Base-by-base conservation (phyloP, 1,140 invertebrate genomes). In the Steinernema khuongi region DNA sequence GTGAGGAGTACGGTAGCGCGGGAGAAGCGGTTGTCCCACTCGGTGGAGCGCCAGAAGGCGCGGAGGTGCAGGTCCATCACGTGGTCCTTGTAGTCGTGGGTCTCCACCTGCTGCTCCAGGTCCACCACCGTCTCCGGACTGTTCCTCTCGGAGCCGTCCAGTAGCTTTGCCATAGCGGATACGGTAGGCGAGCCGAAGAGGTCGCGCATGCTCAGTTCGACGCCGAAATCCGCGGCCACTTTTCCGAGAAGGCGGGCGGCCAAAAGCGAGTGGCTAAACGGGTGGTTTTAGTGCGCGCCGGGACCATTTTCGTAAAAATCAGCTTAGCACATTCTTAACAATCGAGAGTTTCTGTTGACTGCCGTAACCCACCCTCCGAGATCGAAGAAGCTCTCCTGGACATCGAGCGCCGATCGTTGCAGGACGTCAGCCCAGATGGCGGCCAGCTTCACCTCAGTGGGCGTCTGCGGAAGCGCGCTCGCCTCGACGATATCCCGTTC, bases 381-480 rank as follows among this genome's bases (percentile, higher is more conserved):
- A 78, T 88, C 87, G 80, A 88, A 88, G 79, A 88, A 88, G 68
- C 86, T 87, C 74, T 88, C 87, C 44, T 87, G 84, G 44, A 87
- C 85, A 75, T 88, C 87, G n/a, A 87, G 73, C 29, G 84, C 83
- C 36, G 81, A 82, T 28, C 86, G 77, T 33, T 85, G 79, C 0
- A 87, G 73, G 0, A 81, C 41, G 50, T 86, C 80, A 1, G 77
- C 75, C 87, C 87, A 88, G 36, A 88, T 81, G n/a, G 72, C 71
- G 0, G 84, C 85, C 31, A 88, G 76, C 22, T 81, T 76, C 30
- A 83, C 80, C 77, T 87, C 87, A 19, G 84, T 87, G 17, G 76
- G 76, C 26, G 87, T 87, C 26, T 78, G 81, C 1, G 87, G 86
- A 50, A 79, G 50, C 19, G 86, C 86, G 31, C 86, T 85, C 69